Conservation (phyloP, 1,140 invertebrate species). For the Whitmania pigra region DNA sequence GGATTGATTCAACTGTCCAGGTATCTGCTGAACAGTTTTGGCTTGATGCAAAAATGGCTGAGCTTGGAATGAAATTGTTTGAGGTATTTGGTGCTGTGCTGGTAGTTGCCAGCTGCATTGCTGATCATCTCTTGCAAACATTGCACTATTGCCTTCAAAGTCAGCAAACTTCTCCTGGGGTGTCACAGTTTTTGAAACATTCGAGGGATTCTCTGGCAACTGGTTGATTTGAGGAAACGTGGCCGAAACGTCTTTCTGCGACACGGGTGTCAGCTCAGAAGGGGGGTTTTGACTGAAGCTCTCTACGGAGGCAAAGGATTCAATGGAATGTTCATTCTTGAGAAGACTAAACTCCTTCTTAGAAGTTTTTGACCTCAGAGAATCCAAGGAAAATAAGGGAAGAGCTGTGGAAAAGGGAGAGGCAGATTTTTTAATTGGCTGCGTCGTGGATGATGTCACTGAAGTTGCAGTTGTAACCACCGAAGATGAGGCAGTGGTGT, state of each 20-base stretch:
- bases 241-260: too few species aligned
- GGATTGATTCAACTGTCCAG: not conserved
- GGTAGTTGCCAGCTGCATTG: too few species aligned
- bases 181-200: too few species aligned
- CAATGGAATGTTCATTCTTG: slow-evolving; percentile 7
- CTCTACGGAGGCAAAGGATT: not conserved
- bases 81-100: too few species aligned
- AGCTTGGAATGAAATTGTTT: too few species aligned
- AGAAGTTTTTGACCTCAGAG: not conserved
- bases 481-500: not conserved
- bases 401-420: not conserved
- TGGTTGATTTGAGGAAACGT: too few species aligned
- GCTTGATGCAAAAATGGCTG: too few species aligned
- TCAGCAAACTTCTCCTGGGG: too few species aligned
- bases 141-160: too few species aligned
- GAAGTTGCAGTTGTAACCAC: not conserved
- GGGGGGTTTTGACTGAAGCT: not conserved
- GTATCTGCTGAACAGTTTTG: too few species aligned
- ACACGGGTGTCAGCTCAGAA: not conserved
- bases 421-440: not conserved
- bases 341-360: slow-evolving; percentile 5
- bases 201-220: too few species aligned
- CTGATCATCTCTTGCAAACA: too few species aligned
- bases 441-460: not conserved
- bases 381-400: slow-evolving; percentile 4